Evolutionary conservation across 2,797 vertebrate species (phyloP), one percentile per base, ranked within the genome.

Genomic region (Anguilla anguilla): DNA sequence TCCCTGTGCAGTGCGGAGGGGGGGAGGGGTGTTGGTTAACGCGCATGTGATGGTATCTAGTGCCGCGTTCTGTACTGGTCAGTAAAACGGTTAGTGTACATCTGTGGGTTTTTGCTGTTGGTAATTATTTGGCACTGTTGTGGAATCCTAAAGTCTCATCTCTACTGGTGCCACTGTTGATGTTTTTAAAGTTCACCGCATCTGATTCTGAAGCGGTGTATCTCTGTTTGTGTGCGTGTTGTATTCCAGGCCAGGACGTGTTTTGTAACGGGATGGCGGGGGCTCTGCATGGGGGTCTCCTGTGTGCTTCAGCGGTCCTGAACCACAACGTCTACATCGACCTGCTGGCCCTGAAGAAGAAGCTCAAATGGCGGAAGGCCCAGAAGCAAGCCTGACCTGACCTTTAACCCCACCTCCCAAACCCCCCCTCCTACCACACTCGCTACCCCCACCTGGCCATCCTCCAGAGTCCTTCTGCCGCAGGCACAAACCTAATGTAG

Each of bases 261-360:
- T 94, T 97, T 93, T 96, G 96, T 90, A 96, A 96, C 0, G 96
- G 97, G 83, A 91, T 97, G 93, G 95, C 96, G 0, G 97, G 97
- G 0, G 96, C 96, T 0, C 86, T 97, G 87, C 96, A 97, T 0
- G 96, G 97, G 0, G 96, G 95, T 22, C 91, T 97, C 22, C 92
- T 97, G 2, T 97, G 96, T 0, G 95, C 96, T 49, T 97, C 95
- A 0, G 91, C 95, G 0, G 25, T 97, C 5, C 96, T 97, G 59
- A 92, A 96, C 87, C 95, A 95, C 74, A 93, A 94, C 85, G 92
- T 97, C 90, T 96, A 97, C 92, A 91, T 96, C 51, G 96, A 97
- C 90, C 95, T 97, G 86, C 88, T 97, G 9, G 90, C 91, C 85
- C 93, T 97, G 90, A 97, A 97, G 93, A 95, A 43, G 82, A 89